These are phyloP conservation scores for Nipponacmea schrenckii DNA, from an alignment of 2,888 invertebrate genomes.

Conservation along the genomic window DNA sequence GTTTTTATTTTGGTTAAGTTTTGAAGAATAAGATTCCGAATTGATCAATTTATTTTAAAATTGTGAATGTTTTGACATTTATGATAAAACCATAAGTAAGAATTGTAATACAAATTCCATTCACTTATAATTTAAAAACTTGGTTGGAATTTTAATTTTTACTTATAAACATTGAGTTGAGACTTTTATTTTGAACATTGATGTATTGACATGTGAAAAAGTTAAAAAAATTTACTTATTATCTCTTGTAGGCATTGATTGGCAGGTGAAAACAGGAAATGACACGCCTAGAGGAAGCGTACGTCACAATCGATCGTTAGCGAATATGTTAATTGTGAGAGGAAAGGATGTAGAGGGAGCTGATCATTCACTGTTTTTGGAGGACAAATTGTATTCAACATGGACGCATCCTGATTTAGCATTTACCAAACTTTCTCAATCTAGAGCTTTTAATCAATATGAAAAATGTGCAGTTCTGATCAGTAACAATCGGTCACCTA, in stretches of 20 bases:
- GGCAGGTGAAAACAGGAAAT: slow-evolving; percentile 51
- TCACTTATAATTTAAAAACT: no score
- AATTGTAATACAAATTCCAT: no score
- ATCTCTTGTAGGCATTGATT: slow-evolving; percentile 61
- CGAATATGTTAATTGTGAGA: slow-evolving; percentile 57
- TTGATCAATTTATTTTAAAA: no score
- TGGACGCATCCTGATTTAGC: slow-evolving; percentile 53
- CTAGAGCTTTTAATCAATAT: slow-evolving; percentile 57
- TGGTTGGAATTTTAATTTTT: no score
- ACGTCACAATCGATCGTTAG: slow-evolving; percentile 54
- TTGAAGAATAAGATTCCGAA: no score
- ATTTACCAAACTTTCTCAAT: slow-evolving; percentile 50
- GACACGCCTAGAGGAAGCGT: slow-evolving; percentile 39
- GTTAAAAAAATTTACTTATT: background rate
- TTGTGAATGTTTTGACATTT: no score
- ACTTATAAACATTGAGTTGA: no score
- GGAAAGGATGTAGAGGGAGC: slow-evolving; percentile 51
- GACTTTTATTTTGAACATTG: no score
- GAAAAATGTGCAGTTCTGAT: slow-evolving; percentile 65
- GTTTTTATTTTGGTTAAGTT: no score
- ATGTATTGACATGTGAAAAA: no score
- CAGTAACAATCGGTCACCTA: slow-evolving; percentile 63
- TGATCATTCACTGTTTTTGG: slow-evolving; percentile 50
- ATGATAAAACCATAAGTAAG: no score
- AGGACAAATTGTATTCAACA: slow-evolving; percentile 53